Evolutionary conservation across 1,140 invertebrate species (phyloP).

Genomic region (Meteorus sp.): DNA sequence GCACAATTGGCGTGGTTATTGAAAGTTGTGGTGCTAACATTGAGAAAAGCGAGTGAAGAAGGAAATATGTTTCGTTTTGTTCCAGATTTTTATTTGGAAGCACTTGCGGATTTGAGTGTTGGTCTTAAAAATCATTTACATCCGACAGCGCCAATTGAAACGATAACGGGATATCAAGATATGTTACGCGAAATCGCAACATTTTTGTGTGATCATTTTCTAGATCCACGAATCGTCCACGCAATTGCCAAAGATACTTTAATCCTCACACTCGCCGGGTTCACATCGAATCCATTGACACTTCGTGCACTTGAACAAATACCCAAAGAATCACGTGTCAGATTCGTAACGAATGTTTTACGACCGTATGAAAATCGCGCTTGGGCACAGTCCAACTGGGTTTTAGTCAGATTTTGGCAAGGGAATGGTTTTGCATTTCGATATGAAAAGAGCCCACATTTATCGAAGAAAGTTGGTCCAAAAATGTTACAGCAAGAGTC

Average conservation of each 20-base stretch:
- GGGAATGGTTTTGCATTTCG: conserved; percentile 80
- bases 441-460: conserved; percentile 68
- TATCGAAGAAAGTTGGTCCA: conserved; percentile 57
- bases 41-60: conserved; percentile 63
- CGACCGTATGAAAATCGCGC: conserved; percentile 80
- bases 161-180: conserved; percentile 59
- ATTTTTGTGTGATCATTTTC: conserved; percentile 76
- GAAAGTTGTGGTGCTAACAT: conserved; percentile 61
- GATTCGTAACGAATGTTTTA: conserved; percentile 69
- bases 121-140: conserved; percentile 66
- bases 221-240: conserved; percentile 74
- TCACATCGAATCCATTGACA: conserved; percentile 65
- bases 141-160: conserved; percentile 64
- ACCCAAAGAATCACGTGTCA: conserved; percentile 55
- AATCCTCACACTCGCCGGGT: conserved; percentile 75
- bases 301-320: conserved; percentile 68
- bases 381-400: conserved; percentile 87
- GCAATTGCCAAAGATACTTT: conserved; percentile 76
- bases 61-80: conserved; percentile 76
- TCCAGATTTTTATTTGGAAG: conserved; percentile 80
- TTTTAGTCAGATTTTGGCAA: conserved; percentile 82
- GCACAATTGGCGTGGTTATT: conserved; percentile 65
- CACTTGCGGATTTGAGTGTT: conserved; percentile 68
- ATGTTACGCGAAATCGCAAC: conserved; percentile 68
- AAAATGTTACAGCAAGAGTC: conserved; percentile 55